Percentiles rank a stretch among this genome's conserved stretches.
phyloP scores from a whole-genome alignment of 2,113 vertebrate genomes.

The Bolborhynchus lineola region DNA sequence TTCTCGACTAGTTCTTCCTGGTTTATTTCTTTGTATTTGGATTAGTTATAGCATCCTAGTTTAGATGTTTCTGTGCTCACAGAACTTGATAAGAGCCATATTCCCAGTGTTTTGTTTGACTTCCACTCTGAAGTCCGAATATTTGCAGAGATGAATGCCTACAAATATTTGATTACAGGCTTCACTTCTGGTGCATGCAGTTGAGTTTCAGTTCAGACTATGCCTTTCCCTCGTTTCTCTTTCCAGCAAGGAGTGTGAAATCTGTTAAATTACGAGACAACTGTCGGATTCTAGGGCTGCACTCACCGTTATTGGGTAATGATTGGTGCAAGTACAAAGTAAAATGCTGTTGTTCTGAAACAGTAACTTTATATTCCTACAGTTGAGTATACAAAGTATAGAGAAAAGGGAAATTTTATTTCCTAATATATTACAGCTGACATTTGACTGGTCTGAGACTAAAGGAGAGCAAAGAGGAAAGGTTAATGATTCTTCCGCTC shows the following conservation, averaged over 20 bases:
- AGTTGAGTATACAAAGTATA: not conserved
- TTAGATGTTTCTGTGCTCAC: not conserved
- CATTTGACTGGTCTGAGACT: not conserved
- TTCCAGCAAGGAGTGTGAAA: not conserved
- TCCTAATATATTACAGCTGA: not conserved
- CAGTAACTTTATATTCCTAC: not conserved
- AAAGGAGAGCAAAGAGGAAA: not conserved
- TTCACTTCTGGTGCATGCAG: not conserved
- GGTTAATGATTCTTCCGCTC: not conserved
- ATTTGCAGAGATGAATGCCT: not conserved
- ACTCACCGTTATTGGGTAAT: not conserved
- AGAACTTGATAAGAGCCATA: not conserved
- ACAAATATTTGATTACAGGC: not conserved
- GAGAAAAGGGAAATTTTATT: not conserved
- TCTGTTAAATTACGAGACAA: not conserved
- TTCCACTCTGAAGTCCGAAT: not conserved
- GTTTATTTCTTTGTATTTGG: not conserved
- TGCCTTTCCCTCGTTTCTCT: not conserved
- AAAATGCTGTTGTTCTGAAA: not conserved
- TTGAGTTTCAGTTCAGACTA: not conserved
- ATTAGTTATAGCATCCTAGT: not conserved
- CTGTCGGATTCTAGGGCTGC: not conserved
- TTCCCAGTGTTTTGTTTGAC: not conserved
- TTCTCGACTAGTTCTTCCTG: not conserved
- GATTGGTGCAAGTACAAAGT: not conserved